A percentile compares a stretch with the other conserved stretches of the same genome.
Conservation (phyloP, 2,797 vertebrate species). For the Sebastes jordani region DNA sequence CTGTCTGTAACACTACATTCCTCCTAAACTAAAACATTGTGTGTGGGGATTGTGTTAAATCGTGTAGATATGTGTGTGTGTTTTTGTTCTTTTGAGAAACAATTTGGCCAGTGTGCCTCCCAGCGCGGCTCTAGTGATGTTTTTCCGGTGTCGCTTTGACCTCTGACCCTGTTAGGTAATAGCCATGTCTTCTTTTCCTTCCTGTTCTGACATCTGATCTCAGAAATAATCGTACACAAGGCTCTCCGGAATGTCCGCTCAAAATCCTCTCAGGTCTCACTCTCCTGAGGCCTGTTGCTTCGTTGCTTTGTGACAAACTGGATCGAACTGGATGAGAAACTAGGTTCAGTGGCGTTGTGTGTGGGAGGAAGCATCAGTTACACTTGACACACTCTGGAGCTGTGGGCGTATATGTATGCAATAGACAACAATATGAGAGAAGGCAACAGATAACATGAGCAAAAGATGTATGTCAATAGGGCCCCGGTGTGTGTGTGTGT, state of each 20-base stretch:
- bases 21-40: background rate
- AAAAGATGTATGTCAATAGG: slow-evolving; percentile 4
- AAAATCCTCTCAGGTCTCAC: slow-evolving; percentile 27
- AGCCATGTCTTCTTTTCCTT: background rate
- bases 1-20: background rate
- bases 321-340: slow-evolving; percentile 47
- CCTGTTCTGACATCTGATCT: slow-evolving; percentile 29
- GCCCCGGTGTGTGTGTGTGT: background rate
- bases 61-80: background rate
- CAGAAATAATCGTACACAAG: slow-evolving; percentile 13
- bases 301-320: slow-evolving; percentile 44
- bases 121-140: background rate
- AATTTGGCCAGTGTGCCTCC: background rate
- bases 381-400: slow-evolving; percentile 14
- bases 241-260: slow-evolving; percentile 28
- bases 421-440: slow-evolving; percentile 16
- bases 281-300: slow-evolving; percentile 38
- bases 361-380: slow-evolving; percentile 37
- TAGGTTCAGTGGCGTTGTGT: slow-evolving; percentile 26
- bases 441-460: slow-evolving; percentile 17
- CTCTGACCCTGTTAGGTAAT: slow-evolving; percentile 41
- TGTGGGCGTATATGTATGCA: background rate
- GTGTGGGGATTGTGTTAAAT: background rate
- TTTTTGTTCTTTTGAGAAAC: background rate
- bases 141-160: slow-evolving; percentile 3